Conservation (phyloP, 2,797 vertebrate genomes). For the Florisuga fusca region DNA sequence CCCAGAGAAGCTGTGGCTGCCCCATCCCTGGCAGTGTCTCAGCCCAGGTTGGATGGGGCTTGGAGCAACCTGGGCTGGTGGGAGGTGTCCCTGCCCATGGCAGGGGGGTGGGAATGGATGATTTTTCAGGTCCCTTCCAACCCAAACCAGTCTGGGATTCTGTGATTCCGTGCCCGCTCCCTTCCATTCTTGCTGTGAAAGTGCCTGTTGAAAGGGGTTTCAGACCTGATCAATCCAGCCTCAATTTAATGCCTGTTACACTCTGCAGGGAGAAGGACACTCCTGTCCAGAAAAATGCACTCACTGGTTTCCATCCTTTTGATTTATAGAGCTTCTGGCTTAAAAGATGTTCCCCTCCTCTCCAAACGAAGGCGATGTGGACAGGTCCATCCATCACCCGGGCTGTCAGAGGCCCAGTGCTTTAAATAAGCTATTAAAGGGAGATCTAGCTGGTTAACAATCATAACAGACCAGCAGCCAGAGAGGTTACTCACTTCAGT, state of each 20-base stretch:
- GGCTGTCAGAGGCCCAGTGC: constrained; percentile 30
- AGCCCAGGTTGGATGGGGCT: too few relatives aligned
- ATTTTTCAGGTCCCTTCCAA: too few relatives aligned
- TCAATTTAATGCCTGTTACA: background rate
- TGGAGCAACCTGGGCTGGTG: too few relatives aligned
- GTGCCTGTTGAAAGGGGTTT: background rate
- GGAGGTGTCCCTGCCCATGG: too few relatives aligned
- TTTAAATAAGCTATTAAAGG: constrained; percentile 68
- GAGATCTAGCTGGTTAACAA: constrained; percentile 64
- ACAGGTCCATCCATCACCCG: constrained; percentile 61
- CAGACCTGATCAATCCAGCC: background rate
- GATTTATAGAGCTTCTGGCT: constrained; percentile 57
- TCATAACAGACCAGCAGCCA: constrained; percentile 37
- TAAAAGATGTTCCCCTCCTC: constrained; percentile 55
- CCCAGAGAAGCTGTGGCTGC: too few relatives aligned
- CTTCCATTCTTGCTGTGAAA: background rate
- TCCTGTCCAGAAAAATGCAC: constrained; percentile 34
- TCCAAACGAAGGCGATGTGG: background rate
- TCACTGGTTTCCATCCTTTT: constrained; percentile 30
- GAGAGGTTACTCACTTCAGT: constrained; percentile 10
- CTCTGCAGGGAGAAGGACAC: constrained; percentile 10
- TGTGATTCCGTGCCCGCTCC: rapidly evolving
- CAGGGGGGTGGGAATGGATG: too few relatives aligned
- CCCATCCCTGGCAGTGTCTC: too few relatives aligned
- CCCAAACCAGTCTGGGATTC: too few relatives aligned